phyloP scores from a whole-genome alignment of 2,797 vertebrate genomes.

The Streptopelia turtur region DNA sequence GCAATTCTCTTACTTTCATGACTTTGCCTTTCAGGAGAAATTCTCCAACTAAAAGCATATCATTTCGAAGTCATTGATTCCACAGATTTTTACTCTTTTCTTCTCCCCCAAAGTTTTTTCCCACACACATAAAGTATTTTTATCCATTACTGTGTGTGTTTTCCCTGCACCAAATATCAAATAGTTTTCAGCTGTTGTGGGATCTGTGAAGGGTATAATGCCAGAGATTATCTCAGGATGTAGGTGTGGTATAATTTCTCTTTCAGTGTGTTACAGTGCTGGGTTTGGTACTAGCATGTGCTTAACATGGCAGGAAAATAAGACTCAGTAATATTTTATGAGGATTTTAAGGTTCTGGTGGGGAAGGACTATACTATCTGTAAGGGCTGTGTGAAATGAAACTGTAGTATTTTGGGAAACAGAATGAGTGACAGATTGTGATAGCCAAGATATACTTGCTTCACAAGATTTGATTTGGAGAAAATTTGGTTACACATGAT shows the following conservation, averaged over 20 bases:
- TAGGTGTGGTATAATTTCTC: background rate
- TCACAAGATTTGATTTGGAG: background rate
- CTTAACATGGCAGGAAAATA: background rate
- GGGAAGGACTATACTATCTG: rapidly evolving
- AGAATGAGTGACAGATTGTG: background rate
- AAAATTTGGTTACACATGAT: background rate
- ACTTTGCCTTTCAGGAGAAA: background rate
- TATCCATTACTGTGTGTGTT: background rate
- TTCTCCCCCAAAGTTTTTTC: background rate
- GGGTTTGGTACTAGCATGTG: background rate
- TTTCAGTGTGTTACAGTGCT: background rate
- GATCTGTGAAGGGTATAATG: background rate
- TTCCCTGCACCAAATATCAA: background rate
- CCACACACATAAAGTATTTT: background rate
- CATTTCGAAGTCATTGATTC: background rate
- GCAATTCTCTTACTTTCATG: background rate
- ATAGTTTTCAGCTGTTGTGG: background rate
- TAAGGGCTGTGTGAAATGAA: background rate
- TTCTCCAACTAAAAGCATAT: background rate
- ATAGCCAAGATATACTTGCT: background rate
- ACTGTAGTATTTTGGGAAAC: background rate
- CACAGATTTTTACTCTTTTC: background rate
- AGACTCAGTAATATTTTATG: background rate
- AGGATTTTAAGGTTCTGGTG: background rate
- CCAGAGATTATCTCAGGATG: background rate